Evolutionary conservation across 2,797 vertebrate species (phyloP), one percentile per base, ranked within the genome.

Genomic region (Valencia hispanica): DNA sequence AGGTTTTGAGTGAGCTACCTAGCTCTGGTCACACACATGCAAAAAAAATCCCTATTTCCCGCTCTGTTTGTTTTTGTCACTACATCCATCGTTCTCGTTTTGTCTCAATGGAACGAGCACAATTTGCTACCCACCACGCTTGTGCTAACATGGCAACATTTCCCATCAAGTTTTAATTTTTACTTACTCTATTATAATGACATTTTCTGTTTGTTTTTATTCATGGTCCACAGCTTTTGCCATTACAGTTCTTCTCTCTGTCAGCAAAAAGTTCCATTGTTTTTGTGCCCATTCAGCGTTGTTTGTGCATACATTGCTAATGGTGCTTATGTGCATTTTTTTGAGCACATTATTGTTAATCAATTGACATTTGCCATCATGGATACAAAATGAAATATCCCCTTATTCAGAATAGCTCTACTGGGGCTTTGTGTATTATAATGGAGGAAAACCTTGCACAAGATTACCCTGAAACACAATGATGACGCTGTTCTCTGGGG

Each of bases 261-360:
- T 93, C 91, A 93, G 91, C 91, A 89, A 84, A 86, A 92, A 89
- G 77, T 78, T 77, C 27, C 32, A 85, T 90, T 89, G 88, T 84
- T 83, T 89, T 90, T 87, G 59, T 91, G 91, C 86, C 59, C 59
- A 75, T 86, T 92, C 87, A 91, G 91, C 90, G 77, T 89, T 91
- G 88, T 85, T 89, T 87, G 83, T 74, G 83, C 79, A 75, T 65
- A 47, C 72, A 63, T 70, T 75, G 68, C 85, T 89, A 80, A 91
- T 53, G 68, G 36, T 81, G 87, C 85, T 90, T 88, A 83, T 74
- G 68, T 81, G 65, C 71, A 79, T 74, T 89, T 89, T 86, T 86
- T 84, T 15, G 1, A 72, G 74, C 76, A 89, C 76, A 86, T 90
- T 87, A 91, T 91, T 74, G 79, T 84, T 83, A 84, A 87, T 91